Conservation (phyloP, 2,797 vertebrate genomes). For the Pristis pectinata region DNA sequence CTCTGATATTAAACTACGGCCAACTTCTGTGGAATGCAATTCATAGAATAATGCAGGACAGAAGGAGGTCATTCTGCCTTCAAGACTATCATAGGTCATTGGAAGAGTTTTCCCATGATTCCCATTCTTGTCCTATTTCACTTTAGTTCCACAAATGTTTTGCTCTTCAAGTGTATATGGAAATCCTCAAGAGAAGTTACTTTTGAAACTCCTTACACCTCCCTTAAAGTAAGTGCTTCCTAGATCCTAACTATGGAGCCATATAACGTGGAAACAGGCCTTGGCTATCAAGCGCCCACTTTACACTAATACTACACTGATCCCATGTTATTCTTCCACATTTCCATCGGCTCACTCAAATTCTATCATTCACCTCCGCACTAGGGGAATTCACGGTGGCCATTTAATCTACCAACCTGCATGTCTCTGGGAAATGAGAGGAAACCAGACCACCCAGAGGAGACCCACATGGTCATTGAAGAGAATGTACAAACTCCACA, state of each 20-base stretch:
- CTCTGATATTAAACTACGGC: background rate
- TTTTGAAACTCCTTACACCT: background rate
- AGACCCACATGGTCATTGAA: too few species aligned
- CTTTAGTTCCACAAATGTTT: background rate
- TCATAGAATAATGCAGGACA: background rate
- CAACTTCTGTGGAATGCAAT: background rate
- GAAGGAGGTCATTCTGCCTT: background rate
- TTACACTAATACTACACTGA: too few species aligned
- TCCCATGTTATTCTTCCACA: too few species aligned
- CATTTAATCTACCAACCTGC: too few species aligned
- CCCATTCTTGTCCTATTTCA: background rate
- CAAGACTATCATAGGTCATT: background rate
- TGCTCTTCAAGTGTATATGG: background rate
- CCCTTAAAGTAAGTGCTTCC: background rate
- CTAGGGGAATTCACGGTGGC: too few species aligned
- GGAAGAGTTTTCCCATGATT: background rate
- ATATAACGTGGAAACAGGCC: too few species aligned
- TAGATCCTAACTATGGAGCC: background rate
- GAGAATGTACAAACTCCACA: too few species aligned
- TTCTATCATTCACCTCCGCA: too few species aligned
- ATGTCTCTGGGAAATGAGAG: too few species aligned
- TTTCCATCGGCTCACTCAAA: too few species aligned
- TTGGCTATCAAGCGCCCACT: too few species aligned
- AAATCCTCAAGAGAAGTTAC: background rate
- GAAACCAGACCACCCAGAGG: too few species aligned